Evolutionary conservation across 1,140 invertebrate genomes (phyloP).

Genomic region (Bombus pascuorum): DNA sequence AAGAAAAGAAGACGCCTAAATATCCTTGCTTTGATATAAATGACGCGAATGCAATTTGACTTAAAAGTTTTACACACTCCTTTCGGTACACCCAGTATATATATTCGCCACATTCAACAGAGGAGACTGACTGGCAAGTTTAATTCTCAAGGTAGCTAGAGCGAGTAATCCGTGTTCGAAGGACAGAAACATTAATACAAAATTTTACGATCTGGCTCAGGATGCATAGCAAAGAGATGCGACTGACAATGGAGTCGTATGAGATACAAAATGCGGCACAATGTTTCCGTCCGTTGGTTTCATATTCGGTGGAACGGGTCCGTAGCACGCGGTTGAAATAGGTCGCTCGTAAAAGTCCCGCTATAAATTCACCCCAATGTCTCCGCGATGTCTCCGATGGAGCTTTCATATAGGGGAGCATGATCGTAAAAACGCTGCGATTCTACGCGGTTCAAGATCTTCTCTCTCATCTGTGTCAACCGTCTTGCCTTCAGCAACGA

Average conservation of each 20-base stretch:
- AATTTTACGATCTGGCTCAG: conserved; percentile 36
- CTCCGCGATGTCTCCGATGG: conserved; percentile 63
- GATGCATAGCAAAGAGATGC: not conserved
- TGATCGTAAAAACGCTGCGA: conserved; percentile 74
- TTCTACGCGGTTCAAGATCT: conserved; percentile 40
- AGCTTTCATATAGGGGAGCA: conserved; percentile 60
- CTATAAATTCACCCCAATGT: conserved; percentile 75
- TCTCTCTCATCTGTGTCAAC: conserved; percentile 22
- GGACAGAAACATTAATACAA: conserved; percentile 35
- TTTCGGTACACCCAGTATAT: not conserved
- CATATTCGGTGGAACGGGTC: conserved; percentile 63
- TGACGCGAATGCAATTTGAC: too few relatives aligned
- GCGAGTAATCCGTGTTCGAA: conserved; percentile 8
- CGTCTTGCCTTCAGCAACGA: not conserved
- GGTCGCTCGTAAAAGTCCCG: conserved; percentile 78
- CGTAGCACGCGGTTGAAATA: conserved; percentile 60
- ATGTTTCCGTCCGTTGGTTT: conserved; percentile 57
- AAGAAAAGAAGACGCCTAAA: too few relatives aligned
- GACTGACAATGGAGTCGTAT: conserved; percentile 30
- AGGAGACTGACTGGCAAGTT: conserved; percentile 13
- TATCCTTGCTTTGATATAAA: too few relatives aligned
- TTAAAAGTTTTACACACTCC: not conserved
- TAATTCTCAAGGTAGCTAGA: conserved; percentile 25
- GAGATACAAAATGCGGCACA: conserved; percentile 52
- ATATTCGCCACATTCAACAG: too few relatives aligned